phyloP scores from a whole-genome alignment of 2,888 invertebrate species.

The Parasteatoda lunata region DNA sequence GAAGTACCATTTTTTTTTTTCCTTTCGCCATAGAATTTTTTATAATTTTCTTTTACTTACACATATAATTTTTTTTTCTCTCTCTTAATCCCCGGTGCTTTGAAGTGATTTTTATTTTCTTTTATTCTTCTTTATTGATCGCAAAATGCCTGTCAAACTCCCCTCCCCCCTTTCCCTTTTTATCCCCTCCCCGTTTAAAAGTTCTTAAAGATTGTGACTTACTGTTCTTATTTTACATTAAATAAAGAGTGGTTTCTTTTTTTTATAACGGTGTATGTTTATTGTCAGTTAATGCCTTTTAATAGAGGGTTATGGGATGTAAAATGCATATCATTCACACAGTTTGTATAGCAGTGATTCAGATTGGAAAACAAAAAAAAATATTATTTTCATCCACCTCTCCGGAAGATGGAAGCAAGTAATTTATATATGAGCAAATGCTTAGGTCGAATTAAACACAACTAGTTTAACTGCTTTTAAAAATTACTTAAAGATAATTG shows the following conservation, averaged over 20 bases:
- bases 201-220: conserved; percentile 40
- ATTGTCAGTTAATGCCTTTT: conserved; percentile 64
- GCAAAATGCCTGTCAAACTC: conserved; percentile 61
- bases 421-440: too few relatives aligned
- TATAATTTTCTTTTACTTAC: conserved; percentile 23
- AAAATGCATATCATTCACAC: conserved; percentile 64
- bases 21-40: conserved; percentile 9
- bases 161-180: neutral
- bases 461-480: too few relatives aligned
- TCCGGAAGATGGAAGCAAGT: too few relatives aligned
- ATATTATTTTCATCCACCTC: too few relatives aligned
- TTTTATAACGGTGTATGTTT: conserved; percentile 46
- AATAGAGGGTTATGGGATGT: conserved; percentile 65
- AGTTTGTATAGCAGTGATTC: too few relatives aligned
- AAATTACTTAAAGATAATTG: too few relatives aligned
- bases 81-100: conserved; percentile 53
- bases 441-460: too few relatives aligned
- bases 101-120: conserved; percentile 66
- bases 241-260: conserved; percentile 27
- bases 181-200: conserved; percentile 9
- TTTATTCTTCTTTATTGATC: conserved; percentile 48
- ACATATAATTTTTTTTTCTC: conserved; percentile 17
- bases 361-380: too few relatives aligned
- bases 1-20: conserved; percentile 45
- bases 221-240: conserved; percentile 21